Conservation (phyloP, 2,113 vertebrate genomes). For the Ammospiza nelsoni region DNA sequence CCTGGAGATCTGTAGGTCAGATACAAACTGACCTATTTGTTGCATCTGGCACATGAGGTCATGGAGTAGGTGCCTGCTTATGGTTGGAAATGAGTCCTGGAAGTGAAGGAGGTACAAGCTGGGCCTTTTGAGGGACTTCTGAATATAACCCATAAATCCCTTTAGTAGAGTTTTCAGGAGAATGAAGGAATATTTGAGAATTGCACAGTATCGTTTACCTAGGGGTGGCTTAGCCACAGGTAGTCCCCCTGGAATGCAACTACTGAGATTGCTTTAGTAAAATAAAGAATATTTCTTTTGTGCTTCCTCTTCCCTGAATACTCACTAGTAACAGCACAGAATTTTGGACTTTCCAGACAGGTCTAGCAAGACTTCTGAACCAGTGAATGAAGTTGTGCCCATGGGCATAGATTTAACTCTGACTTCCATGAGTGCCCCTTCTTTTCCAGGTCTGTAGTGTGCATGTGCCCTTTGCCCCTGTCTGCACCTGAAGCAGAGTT, state of each 20-base stretch:
- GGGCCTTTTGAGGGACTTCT: neutral
- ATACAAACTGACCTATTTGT: neutral
- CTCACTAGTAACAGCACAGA: neutral
- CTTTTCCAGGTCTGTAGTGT: neutral
- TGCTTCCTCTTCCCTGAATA: neutral
- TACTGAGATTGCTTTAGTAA: neutral
- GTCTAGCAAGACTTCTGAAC: neutral
- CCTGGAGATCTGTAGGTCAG: neutral
- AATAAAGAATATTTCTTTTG: neutral
- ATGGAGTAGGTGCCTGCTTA: neutral
- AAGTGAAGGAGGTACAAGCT: neutral
- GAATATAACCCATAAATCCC: accelerated
- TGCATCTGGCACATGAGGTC: neutral
- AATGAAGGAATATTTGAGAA: neutral
- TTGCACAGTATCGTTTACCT: neutral
- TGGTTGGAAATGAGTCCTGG: neutral
- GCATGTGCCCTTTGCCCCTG: neutral
- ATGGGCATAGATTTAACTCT: neutral
- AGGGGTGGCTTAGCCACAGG: neutral
- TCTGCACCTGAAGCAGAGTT: neutral
- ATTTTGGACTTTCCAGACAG: neutral
- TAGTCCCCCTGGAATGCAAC: neutral
- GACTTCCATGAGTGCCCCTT: neutral
- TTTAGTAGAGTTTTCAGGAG: neutral
- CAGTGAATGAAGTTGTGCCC: neutral